Evolutionary conservation across 2,113 vertebrate genomes (phyloP).

Genomic region (Rhea americana): DNA sequence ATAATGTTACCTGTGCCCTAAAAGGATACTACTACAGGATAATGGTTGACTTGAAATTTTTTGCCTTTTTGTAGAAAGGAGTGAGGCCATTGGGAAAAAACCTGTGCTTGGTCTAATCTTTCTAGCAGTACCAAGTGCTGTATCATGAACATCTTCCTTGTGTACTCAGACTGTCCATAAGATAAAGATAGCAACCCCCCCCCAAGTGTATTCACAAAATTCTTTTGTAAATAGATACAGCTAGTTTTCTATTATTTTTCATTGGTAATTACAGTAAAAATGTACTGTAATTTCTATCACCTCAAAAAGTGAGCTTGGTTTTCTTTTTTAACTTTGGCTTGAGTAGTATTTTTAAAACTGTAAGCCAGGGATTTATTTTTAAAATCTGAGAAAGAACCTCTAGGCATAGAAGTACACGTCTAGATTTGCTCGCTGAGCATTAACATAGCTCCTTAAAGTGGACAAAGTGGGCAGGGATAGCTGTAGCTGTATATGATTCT

Average conservation of each 20-base stretch:
- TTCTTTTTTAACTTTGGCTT: background rate
- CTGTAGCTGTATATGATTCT: background rate
- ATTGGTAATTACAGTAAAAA: background rate
- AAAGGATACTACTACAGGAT: conserved; percentile 29
- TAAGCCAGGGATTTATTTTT: background rate
- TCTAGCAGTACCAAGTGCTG: background rate
- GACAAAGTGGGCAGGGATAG: background rate
- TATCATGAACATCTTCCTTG: background rate
- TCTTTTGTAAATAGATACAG: conserved; percentile 12
- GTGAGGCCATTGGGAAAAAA: conserved; percentile 2
- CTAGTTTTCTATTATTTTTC: conserved; percentile 28
- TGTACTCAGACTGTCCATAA: conserved; percentile 43
- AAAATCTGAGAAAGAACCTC: background rate
- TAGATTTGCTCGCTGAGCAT: background rate
- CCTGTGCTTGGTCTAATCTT: background rate
- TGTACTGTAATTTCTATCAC: background rate
- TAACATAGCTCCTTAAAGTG: background rate
- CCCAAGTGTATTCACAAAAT: conserved; percentile 4
- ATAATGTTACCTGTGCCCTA: conserved; percentile 12
- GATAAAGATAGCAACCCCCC: background rate
- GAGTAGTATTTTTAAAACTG: background rate
- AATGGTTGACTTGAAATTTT: conserved; percentile 22
- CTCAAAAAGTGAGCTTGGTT: background rate
- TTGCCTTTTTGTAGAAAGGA: conserved; percentile 38
- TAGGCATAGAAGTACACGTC: background rate